phyloP scores from a whole-genome alignment of 2,797 vertebrate genomes.

The Gallinago stenura region DNA sequence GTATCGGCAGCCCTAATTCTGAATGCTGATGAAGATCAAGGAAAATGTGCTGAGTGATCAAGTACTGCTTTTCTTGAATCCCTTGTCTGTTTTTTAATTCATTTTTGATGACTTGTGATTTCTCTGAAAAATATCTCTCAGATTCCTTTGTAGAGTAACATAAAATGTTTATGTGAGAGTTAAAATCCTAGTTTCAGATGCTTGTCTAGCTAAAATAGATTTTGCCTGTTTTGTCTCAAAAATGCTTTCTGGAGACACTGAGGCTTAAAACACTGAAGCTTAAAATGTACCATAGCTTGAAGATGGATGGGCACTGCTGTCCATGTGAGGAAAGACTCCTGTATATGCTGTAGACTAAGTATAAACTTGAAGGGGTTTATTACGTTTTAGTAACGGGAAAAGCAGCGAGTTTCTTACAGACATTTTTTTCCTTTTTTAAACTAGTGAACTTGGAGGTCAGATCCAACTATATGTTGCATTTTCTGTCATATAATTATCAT shows the following conservation, averaged over 20 bases:
- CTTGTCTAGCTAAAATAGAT: not conserved
- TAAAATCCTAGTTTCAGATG: not conserved
- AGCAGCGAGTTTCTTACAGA: not conserved
- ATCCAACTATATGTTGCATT: conserved; percentile 35
- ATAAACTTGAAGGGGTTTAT: conserved; percentile 4
- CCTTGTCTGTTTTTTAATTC: not conserved
- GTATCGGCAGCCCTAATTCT: not conserved
- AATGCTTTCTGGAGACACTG: conserved; percentile 20
- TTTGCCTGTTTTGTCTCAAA: conserved; percentile 26
- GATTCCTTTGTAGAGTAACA: not conserved
- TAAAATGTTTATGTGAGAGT: not conserved
- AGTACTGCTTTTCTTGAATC: not conserved
- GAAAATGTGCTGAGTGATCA: not conserved
- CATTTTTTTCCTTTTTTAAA: not conserved
- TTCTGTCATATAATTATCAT: conserved; percentile 56
- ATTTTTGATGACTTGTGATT: not conserved
- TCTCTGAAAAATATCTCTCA: not conserved
- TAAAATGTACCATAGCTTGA: not conserved
- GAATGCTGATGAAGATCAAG: not conserved
- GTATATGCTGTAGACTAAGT: not conserved
- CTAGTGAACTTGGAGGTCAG: conserved; percentile 11
- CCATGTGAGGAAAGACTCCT: not conserved
- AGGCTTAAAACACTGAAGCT: not conserved
- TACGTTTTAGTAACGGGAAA: not conserved
- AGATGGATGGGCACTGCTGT: not conserved